Percentiles rank a stretch among this genome's conserved stretches.
Conservation (phyloP, 1,140 invertebrate species). For the Venturia canescens region DNA sequence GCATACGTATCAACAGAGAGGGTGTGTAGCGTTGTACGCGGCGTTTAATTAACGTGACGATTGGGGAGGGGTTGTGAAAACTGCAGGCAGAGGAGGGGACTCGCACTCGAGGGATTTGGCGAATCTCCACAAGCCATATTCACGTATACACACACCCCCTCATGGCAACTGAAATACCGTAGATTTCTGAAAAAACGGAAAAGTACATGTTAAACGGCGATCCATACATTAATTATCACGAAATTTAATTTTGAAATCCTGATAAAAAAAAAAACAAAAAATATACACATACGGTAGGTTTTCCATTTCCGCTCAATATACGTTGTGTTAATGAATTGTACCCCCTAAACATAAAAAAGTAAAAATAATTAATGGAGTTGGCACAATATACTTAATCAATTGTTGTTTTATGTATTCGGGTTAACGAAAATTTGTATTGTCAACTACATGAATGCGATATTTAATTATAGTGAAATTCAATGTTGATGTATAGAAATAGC, state of each 20-base stretch:
- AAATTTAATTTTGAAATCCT: background rate
- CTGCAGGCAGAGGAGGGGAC: no score
- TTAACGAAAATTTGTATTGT: no score
- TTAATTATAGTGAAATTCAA: no score
- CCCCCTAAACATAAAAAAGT: no score
- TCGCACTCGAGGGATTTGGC: background rate
- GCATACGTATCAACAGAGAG: background rate
- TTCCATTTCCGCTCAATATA: background rate
- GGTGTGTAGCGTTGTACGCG: background rate
- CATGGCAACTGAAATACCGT: background rate
- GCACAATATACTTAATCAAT: no score
- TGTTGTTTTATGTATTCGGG: no score
- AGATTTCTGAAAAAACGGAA: conserved; percentile 9
- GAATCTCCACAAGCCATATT: background rate
- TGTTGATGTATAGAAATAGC: no score
- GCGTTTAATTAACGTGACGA: conserved; percentile 16
- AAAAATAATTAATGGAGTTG: no score
- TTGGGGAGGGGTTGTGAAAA: background rate
- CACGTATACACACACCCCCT: background rate
- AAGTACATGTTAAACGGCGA: background rate
- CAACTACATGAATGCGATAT: no score
- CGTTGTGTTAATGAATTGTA: no score
- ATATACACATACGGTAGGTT: background rate
- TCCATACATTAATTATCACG: background rate
- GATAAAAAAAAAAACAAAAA: background rate